A percentile compares a stretch with the other conserved stretches of the same genome.
Evolutionary conservation across 2,888 invertebrate genomes (phyloP).

Genomic region (Dryadula phaetusa): DNA sequence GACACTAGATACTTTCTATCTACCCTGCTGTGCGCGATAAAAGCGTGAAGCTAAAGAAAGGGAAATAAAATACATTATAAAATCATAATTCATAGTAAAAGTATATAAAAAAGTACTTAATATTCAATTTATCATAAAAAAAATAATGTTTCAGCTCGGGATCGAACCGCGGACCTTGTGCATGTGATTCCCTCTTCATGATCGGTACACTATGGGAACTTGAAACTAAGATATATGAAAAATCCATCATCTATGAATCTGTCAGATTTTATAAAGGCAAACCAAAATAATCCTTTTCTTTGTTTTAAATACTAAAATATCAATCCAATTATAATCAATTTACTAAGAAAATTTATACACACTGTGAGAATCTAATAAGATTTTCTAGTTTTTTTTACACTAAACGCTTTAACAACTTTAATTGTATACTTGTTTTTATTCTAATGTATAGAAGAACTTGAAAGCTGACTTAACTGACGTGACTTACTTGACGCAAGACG

Average conservation of each 20-base stretch:
- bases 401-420: constrained; percentile 14
- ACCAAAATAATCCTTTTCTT: no score
- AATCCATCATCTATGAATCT: no score
- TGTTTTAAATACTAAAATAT: no score
- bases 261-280: no score
- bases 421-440: constrained; percentile 14
- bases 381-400: constrained; percentile 14
- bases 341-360: background rate
- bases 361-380: background rate
- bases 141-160: constrained; percentile 86
- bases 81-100: no score
- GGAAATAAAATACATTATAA: no score
- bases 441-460: background rate
- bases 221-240: no score
- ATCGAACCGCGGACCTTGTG: constrained; percentile 89
- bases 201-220: constrained; percentile 88
- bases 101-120: background rate
- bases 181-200: constrained; percentile 92
- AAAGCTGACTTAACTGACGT: background rate
- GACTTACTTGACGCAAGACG: background rate
- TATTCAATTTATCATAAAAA: background rate
- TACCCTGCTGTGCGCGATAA: no score
- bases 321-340: no score
- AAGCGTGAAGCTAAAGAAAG: no score
- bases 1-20: no score